phyloP scores from a whole-genome alignment of 2,888 invertebrate species.

The Alloscopus bannaensis region DNA sequence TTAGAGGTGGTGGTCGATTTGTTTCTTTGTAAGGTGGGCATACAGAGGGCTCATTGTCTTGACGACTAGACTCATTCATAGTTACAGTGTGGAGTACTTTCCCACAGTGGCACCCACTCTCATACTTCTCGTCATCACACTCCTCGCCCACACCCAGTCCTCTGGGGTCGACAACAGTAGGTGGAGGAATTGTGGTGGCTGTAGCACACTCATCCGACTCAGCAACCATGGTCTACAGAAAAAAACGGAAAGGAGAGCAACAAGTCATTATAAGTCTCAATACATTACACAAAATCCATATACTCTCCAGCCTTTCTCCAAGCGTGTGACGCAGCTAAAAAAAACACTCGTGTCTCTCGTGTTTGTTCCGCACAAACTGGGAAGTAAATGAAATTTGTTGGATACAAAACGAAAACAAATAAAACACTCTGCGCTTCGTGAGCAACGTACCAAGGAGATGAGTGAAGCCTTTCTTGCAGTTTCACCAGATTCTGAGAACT shows the following conservation, averaged over 20 bases:
- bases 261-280: neutral
- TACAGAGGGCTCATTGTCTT: neutral
- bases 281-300: neutral
- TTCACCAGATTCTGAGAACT: conserved; percentile 33
- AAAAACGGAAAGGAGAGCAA: conserved; percentile 7
- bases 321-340: neutral
- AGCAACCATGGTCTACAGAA: conserved; percentile 61
- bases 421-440: neutral
- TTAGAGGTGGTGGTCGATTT: neutral
- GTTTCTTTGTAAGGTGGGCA: conserved; percentile 5
- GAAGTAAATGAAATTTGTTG: neutral
- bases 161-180: conserved; percentile 15
- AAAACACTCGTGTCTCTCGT: no score
- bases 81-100: neutral
- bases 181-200: conserved; percentile 23
- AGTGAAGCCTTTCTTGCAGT: conserved; percentile 66
- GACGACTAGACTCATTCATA: conserved; percentile 2
- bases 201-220: conserved; percentile 43
- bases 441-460: conserved; percentile 65
- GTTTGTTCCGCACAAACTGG: neutral
- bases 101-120: neutral
- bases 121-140: neutral
- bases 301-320: neutral
- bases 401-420: neutral
- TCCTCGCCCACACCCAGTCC: conserved; percentile 2